These are phyloP conservation scores for Dicranocentrus wangi DNA, from an alignment of 2,888 invertebrate genomes.

Conservation along the genomic window DNA sequence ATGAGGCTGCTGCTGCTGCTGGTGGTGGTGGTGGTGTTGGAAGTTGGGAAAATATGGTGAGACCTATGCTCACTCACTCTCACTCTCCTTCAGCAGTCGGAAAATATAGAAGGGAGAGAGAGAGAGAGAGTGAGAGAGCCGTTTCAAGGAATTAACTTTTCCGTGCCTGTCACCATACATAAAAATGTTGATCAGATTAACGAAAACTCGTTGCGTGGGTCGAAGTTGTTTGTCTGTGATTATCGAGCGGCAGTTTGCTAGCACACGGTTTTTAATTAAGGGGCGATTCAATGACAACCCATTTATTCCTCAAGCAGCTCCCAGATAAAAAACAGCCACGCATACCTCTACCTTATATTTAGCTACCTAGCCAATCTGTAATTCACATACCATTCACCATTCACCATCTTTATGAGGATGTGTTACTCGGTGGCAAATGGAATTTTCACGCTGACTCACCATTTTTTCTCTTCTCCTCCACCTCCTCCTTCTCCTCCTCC, in stretches of 20 bases:
- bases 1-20: background rate
- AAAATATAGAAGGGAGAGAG: background rate
- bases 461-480: no score
- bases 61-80: no score
- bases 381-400: no score
- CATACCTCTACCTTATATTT: no score
- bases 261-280: slow-evolving; percentile 42
- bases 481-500: no score
- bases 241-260: slow-evolving; percentile 17
- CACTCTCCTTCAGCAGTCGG: no score
- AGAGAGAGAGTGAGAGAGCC: slow-evolving; percentile 2
- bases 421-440: no score
- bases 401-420: no score
- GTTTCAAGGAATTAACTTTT: slow-evolving; percentile 24
- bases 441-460: no score
- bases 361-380: no score
- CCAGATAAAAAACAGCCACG: no score
- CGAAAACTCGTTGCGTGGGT: slow-evolving; percentile 26
- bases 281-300: slow-evolving; percentile 36
- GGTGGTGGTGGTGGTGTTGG: background rate
- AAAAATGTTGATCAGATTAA: slow-evolving; percentile 48
- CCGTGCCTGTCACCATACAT: slow-evolving; percentile 36
- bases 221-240: slow-evolving; percentile 34
- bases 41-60: background rate
- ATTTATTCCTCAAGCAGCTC: slow-evolving; percentile 3